These are phyloP conservation scores for Tribolium freemani DNA, from an alignment of 2,888 invertebrate genomes.

Conservation along the genomic window DNA sequence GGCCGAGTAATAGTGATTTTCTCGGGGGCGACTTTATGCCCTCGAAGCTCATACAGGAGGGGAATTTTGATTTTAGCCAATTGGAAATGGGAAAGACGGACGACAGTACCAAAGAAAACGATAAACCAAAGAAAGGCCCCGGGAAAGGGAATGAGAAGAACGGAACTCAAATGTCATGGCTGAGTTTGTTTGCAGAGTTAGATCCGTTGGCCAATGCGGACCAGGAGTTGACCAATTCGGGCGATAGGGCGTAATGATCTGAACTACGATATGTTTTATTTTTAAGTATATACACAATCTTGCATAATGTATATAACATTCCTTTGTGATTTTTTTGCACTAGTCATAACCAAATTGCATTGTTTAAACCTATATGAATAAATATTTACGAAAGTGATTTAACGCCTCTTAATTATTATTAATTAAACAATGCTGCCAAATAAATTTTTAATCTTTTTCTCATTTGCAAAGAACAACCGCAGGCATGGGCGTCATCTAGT, in stretches of 20 bases:
- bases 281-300: slow-evolving; percentile 20
- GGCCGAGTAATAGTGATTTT: slow-evolving; percentile 57
- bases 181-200: slow-evolving; percentile 92
- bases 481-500: too few relatives aligned
- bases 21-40: slow-evolving; percentile 64
- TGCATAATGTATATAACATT: slow-evolving; percentile 34
- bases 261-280: slow-evolving; percentile 24
- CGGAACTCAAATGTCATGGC: slow-evolving; percentile 75
- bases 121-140: slow-evolving; percentile 45
- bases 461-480: too few relatives aligned
- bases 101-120: slow-evolving; percentile 50
- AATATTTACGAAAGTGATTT: slow-evolving; percentile 4
- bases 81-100: slow-evolving; percentile 50
- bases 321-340: slow-evolving; percentile 40
- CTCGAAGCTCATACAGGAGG: slow-evolving; percentile 64
- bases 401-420: not conserved
- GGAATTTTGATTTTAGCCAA: slow-evolving; percentile 57
- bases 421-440: too few relatives aligned
- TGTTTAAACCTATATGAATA: slow-evolving; percentile 25
- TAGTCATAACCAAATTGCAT: slow-evolving; percentile 39
- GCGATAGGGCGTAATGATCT: slow-evolving; percentile 54
- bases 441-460: not conserved
- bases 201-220: slow-evolving; percentile 93
- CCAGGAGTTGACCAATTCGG: slow-evolving; percentile 55
- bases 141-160: slow-evolving; percentile 49